Percentiles rank a stretch among this genome's conserved stretches.
Evolutionary conservation across 2,113 vertebrate genomes (phyloP).

Genomic region (Phalacrocorax aristotelis): DNA sequence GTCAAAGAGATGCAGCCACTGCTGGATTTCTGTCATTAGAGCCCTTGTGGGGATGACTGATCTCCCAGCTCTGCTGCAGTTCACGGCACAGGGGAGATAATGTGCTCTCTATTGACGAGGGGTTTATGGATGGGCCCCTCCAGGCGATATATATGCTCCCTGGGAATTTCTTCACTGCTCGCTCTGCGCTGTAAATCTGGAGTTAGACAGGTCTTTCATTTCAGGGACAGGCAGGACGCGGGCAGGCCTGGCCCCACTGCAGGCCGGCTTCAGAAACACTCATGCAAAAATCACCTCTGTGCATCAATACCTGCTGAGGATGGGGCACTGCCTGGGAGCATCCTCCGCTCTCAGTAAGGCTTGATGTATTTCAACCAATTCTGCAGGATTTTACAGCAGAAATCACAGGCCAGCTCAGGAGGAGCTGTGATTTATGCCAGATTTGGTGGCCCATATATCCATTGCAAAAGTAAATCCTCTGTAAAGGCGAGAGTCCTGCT

Average conservation of each 20-base stretch:
- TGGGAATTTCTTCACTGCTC: neutral
- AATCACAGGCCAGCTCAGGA: neutral
- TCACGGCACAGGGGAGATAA: neutral
- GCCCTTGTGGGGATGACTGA: conserved; percentile 28
- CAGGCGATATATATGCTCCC: neutral
- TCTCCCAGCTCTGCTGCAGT: neutral
- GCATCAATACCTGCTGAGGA: neutral
- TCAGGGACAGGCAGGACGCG: neutral
- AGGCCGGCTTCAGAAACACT: neutral
- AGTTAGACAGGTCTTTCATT: neutral
- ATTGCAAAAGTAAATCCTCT: neutral
- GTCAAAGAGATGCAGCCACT: neutral
- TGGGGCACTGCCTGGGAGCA: neutral
- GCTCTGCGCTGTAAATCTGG: neutral
- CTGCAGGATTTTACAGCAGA: neutral
- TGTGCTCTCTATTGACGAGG: neutral
- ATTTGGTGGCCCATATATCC: neutral
- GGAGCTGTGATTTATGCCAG: neutral
- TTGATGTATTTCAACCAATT: neutral
- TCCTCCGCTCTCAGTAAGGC: neutral
- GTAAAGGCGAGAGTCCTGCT: neutral
- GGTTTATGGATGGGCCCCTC: conserved; percentile 31
- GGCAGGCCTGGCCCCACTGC: neutral
- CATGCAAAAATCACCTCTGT: neutral
- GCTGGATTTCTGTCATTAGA: neutral